phyloP scores from a whole-genome alignment of 2,797 vertebrate species.

The Chelon labrosus region DNA sequence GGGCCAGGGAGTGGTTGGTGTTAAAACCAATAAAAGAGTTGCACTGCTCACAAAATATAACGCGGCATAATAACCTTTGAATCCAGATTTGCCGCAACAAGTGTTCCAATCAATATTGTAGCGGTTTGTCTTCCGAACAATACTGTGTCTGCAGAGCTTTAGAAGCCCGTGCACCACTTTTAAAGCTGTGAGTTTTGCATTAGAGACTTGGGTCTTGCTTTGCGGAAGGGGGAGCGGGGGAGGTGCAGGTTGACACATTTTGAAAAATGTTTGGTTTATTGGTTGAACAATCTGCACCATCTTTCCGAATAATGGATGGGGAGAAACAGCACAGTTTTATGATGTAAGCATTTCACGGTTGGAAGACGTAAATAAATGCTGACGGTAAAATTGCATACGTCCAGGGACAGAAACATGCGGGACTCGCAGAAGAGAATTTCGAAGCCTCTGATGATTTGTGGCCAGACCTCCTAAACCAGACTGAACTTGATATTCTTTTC shows the following conservation, averaged over 20 bases:
- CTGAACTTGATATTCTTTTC: constrained; percentile 14
- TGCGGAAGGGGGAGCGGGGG: constrained; percentile 24
- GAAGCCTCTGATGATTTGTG: constrained; percentile 34
- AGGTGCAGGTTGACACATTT: constrained; percentile 50
- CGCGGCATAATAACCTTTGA: constrained; percentile 51
- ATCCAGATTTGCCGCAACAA: constrained; percentile 51
- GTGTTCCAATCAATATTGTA: constrained; percentile 57
- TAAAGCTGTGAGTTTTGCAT: constrained; percentile 28
- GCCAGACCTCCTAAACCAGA: constrained; percentile 1
- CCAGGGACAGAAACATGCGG: constrained; percentile 19
- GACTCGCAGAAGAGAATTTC: constrained; percentile 18
- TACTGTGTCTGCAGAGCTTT: constrained; percentile 27
- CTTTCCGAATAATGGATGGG: constrained; percentile 54
- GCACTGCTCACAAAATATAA: constrained; percentile 37
- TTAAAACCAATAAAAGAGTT: constrained; percentile 49
- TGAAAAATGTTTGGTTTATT: constrained; percentile 61
- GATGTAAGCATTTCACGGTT: constrained; percentile 70
- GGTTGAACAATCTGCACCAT: constrained; percentile 52
- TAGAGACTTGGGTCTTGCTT: constrained; percentile 15
- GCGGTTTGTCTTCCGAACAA: constrained; percentile 19
- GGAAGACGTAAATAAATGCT: constrained; percentile 65
- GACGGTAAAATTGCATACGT: constrained; percentile 43
- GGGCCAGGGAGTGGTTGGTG: constrained; percentile 25
- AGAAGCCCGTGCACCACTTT: constrained; percentile 7
- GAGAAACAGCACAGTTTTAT: constrained; percentile 54